phyloP scores from a whole-genome alignment of 2,797 vertebrate species.

The Otolemur crassicaudatus region DNA sequence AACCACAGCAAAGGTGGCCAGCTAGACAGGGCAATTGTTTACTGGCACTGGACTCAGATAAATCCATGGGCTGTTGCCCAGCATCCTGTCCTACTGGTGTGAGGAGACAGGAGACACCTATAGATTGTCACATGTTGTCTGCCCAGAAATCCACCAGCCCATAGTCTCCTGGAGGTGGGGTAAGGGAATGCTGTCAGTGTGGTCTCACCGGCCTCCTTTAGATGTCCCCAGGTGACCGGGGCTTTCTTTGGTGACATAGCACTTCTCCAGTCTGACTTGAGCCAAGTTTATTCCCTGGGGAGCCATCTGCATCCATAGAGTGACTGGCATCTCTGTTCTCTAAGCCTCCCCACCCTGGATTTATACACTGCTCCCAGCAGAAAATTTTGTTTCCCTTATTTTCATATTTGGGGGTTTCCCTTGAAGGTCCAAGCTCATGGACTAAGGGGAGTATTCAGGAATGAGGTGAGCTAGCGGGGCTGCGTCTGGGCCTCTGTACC shows the following conservation, averaged over 20 bases:
- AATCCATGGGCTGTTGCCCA: fast-evolving
- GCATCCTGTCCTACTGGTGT: fast-evolving
- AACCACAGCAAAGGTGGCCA: not conserved
- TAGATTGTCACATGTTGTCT: not conserved
- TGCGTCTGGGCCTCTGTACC: not conserved
- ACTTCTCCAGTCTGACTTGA: not conserved
- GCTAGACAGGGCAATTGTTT: not conserved
- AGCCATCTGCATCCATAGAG: fast-evolving
- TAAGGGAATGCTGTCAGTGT: fast-evolving
- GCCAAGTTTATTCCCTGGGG: not conserved
- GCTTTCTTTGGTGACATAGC: not conserved
- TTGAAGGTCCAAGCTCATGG: not conserved
- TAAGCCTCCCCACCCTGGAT: fast-evolving
- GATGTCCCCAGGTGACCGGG: not conserved
- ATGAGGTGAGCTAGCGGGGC: fast-evolving
- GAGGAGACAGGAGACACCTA: not conserved
- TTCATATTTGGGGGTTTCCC: not conserved
- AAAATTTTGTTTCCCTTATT: not conserved
- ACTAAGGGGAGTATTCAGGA: not conserved
- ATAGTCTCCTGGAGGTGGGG: fast-evolving
- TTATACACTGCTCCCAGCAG: fast-evolving
- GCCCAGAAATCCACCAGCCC: not conserved
- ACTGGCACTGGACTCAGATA: not conserved
- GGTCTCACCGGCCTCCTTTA: fast-evolving
- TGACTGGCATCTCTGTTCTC: fast-evolving